phyloP scores from a whole-genome alignment of 2,888 invertebrate genomes.

The Drosophila paracracens region DNA sequence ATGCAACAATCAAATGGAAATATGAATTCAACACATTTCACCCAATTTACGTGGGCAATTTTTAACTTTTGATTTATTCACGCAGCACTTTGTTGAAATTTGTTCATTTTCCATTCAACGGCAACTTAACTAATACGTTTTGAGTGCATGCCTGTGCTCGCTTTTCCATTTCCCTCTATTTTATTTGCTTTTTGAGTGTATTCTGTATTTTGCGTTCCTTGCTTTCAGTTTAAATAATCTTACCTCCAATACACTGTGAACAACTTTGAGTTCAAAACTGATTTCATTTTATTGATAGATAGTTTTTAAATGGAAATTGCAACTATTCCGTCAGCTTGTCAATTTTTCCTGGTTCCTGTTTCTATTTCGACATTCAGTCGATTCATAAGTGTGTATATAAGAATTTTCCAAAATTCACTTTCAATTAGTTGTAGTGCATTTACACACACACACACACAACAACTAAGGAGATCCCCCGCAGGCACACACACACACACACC shows the following conservation, averaged over 20 bases:
- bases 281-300: not conserved
- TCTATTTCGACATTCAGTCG: not conserved
- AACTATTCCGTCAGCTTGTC: not conserved
- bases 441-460: not conserved
- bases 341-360: not conserved
- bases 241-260: not conserved
- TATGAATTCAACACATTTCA: not conserved
- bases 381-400: not conserved
- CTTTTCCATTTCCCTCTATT: not conserved
- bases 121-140: constrained; percentile 12
- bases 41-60: not conserved
- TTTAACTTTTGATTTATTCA: constrained; percentile 3
- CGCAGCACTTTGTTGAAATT: not conserved
- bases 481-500: not conserved
- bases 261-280: not conserved
- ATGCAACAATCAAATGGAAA: constrained; percentile 2
- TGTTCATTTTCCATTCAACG: constrained; percentile 4
- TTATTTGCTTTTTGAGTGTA: not conserved
- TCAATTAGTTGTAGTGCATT: constrained; percentile 19
- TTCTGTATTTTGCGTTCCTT: not conserved
- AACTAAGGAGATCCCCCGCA: not conserved
- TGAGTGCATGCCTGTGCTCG: not conserved
- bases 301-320: not conserved
- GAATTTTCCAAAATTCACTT: not conserved
- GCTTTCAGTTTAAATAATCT: not conserved